Evolutionary conservation across 2,888 invertebrate genomes (phyloP), one percentile per base, ranked within the genome.

Genomic region (Polydesmus complanatus): DNA sequence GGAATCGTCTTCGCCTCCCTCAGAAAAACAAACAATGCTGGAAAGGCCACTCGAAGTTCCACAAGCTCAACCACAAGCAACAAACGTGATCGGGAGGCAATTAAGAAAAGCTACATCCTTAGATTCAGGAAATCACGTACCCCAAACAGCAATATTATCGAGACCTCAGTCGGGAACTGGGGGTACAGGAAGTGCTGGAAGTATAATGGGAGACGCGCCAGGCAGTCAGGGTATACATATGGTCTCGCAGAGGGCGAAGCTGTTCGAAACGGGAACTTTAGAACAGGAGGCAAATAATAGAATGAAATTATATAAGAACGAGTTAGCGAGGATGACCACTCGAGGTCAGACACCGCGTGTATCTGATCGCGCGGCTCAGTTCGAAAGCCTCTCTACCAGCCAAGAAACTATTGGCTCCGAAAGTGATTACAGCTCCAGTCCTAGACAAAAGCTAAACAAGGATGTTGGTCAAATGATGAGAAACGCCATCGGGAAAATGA

Each of bases 161-260:
- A 51, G n/a, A 51, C 3, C 19, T 8, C n/a, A 8, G 8, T n/a
- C 52, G 5, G 52, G 11, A 11, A 11, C 52, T n/a, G 5, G 5
- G 11, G 8, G 11, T 23, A 27, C 58, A 5, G 21, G 25, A 21
- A 23, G 52, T 19, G 22, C 51, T 22, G 51, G 51, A 23, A 27
- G 50, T 19, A 52, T 27, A 2, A 22, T 22, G 19, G 51, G 21
- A 5, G 52, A 50, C 22, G 26, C 58, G 8, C 14, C 19, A 14
- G 21, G 51, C 37, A 8, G 37, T 37, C 37, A 37, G 5, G 61
- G 37, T 2, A 63, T 84, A 53, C 84, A 85, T 70, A 78, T 86
- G 62, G 88, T 88, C 48, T 83, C 84, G 19, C 82, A 82, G 58
- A 78, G 86, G 27, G 84, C 86, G 14, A 79, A 82, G 66, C 86